Percentiles rank a stretch among this genome's conserved stretches.
Evolutionary conservation across 2,113 vertebrate genomes (phyloP).

Genomic region (Prionailurus viverrinus): DNA sequence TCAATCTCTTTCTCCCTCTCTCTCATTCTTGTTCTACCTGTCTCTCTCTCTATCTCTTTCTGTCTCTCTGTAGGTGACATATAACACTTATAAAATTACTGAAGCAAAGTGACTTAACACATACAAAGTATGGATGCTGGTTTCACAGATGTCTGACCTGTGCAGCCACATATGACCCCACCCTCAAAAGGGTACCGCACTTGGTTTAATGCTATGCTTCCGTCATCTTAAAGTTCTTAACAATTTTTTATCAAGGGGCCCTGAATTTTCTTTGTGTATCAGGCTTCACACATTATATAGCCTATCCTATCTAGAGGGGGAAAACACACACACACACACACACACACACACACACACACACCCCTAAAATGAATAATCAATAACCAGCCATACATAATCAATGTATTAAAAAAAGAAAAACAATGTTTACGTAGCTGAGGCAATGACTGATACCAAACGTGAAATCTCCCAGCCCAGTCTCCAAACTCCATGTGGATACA

Average conservation of each 20-base stretch:
- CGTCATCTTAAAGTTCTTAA: background rate
- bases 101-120: background rate
- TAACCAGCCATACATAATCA: conserved; percentile 2
- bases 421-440: background rate
- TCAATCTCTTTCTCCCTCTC: background rate
- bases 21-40: rapidly evolving
- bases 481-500: background rate
- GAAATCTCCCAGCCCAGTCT: background rate
- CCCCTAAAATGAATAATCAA: conserved; percentile 40
- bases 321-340: background rate
- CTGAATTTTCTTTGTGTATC: background rate
- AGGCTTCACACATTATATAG: background rate
- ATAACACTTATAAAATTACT: background rate
- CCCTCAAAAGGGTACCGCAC: background rate
- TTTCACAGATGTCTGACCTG: no score
- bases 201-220: background rate
- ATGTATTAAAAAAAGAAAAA: background rate
- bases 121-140: background rate
- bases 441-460: background rate
- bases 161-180: background rate
- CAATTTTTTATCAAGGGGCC: background rate
- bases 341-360: background rate
- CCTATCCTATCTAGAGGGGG: background rate
- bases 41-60: rapidly evolving
- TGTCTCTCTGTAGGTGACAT: background rate